phyloP scores from a whole-genome alignment of 2,888 invertebrate species.

The Leptinotarsa peninsularis region DNA sequence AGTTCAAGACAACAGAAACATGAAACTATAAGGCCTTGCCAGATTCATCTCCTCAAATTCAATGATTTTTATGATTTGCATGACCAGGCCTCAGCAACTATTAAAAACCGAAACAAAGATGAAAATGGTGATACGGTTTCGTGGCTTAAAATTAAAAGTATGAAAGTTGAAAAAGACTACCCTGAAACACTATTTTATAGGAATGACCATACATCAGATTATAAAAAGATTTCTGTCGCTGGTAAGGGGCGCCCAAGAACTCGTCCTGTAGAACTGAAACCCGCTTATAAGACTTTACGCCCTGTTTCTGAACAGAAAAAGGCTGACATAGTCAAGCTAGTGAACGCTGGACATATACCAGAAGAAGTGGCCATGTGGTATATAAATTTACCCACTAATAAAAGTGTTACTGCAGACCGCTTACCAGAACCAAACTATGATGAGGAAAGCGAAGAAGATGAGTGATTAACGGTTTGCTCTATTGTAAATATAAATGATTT shows the following conservation, averaged over 20 bases:
- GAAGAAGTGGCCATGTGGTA: conserved; percentile 17
- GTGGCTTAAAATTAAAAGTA: conserved; percentile 1
- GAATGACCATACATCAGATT: conserved; percentile 7
- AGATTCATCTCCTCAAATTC: background rate
- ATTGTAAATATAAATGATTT: too few relatives aligned
- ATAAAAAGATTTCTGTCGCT: conserved; percentile 7
- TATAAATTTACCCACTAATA: conserved; percentile 13
- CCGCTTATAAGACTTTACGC: background rate
- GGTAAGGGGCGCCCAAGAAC: background rate
- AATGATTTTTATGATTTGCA: conserved; percentile 17
- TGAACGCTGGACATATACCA: conserved; percentile 17
- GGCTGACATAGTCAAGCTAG: conserved; percentile 8
- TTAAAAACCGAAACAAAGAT: conserved; percentile 17
- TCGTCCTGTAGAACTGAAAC: conserved; percentile 1
- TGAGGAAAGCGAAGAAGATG: background rate
- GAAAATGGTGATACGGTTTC: conserved; percentile 7
- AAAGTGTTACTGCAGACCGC: background rate
- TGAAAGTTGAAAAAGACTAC: background rate
- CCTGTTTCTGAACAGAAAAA: conserved; percentile 9
- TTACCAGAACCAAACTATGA: conserved; percentile 5
- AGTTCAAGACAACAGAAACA: background rate
- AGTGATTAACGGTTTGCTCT: too few relatives aligned
- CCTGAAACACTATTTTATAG: conserved; percentile 8
- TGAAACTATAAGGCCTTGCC: background rate
- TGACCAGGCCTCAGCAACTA: conserved; percentile 1